These are phyloP conservation scores for Phoxinus dragarum DNA, from an alignment of 2,797 vertebrate species.

Conservation along the genomic window DNA sequence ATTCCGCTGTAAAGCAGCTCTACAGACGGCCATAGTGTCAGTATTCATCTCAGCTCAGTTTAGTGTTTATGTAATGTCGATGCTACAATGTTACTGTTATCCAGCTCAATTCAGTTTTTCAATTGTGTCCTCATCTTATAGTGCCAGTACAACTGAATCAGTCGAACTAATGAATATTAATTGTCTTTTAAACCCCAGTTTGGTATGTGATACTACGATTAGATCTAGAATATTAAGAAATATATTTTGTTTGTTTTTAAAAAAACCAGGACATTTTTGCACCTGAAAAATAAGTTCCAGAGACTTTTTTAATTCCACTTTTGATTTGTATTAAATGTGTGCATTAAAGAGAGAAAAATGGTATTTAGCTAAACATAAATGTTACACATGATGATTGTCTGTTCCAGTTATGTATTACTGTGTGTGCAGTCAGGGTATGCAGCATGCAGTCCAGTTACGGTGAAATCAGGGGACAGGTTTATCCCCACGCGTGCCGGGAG, in stretches of 20 bases:
- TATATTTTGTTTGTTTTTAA: neutral
- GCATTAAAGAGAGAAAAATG: neutral
- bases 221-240: neutral
- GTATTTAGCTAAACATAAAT: neutral
- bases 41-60: no score
- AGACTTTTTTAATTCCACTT: neutral
- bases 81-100: no score
- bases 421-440: conserved; percentile 71
- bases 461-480: conserved; percentile 82
- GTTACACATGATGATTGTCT: neutral
- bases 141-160: no score
- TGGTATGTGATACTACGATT: neutral
- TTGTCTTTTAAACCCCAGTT: neutral
- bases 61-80: no score
- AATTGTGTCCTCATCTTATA: no score
- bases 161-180: neutral
- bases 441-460: conserved; percentile 76
- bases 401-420: neutral
- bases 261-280: neutral
- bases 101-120: no score
- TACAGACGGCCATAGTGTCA: no score
- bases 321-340: neutral
- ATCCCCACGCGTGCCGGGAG: conserved; percentile 84
- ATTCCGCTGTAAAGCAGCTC: no score
- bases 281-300: neutral